These are phyloP conservation scores for Furcula furcula DNA, from an alignment of 2,888 invertebrate species.

Conservation along the genomic window DNA sequence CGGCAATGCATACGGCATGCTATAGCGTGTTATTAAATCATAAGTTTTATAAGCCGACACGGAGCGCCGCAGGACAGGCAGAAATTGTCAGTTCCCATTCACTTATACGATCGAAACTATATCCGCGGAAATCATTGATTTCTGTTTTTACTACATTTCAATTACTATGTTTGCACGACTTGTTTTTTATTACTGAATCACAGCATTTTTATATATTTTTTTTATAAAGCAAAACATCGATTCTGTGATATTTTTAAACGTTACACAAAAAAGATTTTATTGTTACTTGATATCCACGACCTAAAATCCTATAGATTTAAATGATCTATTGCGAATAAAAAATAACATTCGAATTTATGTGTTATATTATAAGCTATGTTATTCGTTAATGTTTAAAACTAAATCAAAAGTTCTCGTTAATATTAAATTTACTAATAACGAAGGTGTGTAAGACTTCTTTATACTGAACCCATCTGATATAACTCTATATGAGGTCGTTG, in stretches of 20 bases:
- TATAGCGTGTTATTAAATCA: constrained; percentile 45
- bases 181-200: not conserved
- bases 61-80: constrained; percentile 9
- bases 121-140: not conserved
- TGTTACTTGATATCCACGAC: not conserved
- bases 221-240: not conserved
- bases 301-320: too few species aligned
- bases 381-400: too few species aligned
- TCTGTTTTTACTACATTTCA: not conserved
- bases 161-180: constrained; percentile 1
- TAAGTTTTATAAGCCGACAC: constrained; percentile 34
- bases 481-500: too few species aligned
- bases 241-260: not conserved
- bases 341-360: too few species aligned
- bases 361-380: too few species aligned
- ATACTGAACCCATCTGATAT: too few species aligned
- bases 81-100: not conserved
- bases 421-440: too few species aligned
- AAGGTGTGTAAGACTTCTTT: too few species aligned
- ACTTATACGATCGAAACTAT: not conserved
- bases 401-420: too few species aligned
- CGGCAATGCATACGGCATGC: too few species aligned
- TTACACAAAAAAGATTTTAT: not conserved
- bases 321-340: too few species aligned
- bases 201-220: too few species aligned